These are phyloP conservation scores for Acrocephalus kingi DNA, from an alignment of 2,113 vertebrate species.

Conservation along the genomic window DNA sequence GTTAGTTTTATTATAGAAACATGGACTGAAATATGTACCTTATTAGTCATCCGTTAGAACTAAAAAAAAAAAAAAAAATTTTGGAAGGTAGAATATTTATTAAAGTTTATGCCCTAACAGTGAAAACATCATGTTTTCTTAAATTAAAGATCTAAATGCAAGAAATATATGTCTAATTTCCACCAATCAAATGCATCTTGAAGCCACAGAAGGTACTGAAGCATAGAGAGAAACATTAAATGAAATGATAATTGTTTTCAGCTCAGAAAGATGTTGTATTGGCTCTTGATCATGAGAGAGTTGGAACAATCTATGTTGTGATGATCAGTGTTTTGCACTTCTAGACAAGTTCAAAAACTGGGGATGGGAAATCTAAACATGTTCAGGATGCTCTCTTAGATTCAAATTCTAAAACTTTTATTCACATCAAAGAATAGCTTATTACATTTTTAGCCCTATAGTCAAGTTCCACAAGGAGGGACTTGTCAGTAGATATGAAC, in stretches of 20 bases:
- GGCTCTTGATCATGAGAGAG: neutral
- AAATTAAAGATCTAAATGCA: neutral
- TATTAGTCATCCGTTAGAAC: neutral
- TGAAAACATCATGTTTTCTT: neutral
- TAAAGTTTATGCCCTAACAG: neutral
- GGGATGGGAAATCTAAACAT: neutral
- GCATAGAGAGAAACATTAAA: neutral
- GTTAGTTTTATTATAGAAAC: neutral
- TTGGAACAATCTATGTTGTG: neutral
- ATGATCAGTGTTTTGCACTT: neutral
- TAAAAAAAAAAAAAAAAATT: neutral
- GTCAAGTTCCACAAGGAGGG: neutral
- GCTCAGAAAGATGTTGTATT: neutral
- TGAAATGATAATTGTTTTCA: neutral
- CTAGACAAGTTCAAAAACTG: neutral
- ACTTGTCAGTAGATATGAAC: neutral
- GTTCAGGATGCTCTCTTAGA: neutral
- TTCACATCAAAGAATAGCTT: neutral
- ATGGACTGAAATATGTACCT: neutral
- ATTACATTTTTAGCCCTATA: neutral
- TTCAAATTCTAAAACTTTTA: neutral
- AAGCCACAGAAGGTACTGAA: neutral
- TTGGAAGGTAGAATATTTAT: slow-evolving; percentile 4
- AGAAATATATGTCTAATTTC: neutral
- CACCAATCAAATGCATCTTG: neutral